phyloP scores from a whole-genome alignment of 2,113 vertebrate genomes.

The Corythornis madagascariensis region DNA sequence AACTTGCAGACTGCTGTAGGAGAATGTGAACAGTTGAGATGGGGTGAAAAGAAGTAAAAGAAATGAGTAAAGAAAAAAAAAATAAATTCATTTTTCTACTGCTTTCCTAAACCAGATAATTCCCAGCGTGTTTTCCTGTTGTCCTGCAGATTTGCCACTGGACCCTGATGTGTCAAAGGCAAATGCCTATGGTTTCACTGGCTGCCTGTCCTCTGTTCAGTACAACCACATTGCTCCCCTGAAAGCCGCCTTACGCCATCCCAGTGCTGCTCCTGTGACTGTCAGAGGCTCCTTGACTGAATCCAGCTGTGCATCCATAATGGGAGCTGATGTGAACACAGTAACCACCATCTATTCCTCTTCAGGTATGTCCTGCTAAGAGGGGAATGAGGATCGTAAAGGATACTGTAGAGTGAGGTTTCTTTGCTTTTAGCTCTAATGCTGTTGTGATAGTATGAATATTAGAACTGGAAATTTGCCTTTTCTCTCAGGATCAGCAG shows the following conservation, averaged over 20 bases:
- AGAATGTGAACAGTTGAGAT: neutral
- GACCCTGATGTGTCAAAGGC: conserved; percentile 83
- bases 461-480: neutral
- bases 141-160: conserved; percentile 77
- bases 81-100: neutral
- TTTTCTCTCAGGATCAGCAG: neutral
- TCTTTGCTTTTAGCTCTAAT: neutral
- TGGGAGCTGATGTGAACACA: conserved; percentile 76
- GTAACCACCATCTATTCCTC: conserved; percentile 82
- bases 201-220: conserved; percentile 93
- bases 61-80: neutral
- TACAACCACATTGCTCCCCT: conserved; percentile 91
- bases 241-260: conserved; percentile 89
- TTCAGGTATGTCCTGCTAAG: conserved; percentile 77
- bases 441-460: neutral
- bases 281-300: conserved; percentile 83
- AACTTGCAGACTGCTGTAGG: neutral
- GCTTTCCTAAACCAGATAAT: neutral
- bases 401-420: neutral
- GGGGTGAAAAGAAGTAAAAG: neutral
- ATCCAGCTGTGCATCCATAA: conserved; percentile 81
- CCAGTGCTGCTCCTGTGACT: conserved; percentile 80
- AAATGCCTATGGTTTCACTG: conserved; percentile 85
- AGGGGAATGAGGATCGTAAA: neutral
- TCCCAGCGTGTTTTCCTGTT: neutral